Evolutionary conservation across 2,888 invertebrate species (phyloP).

Genomic region (Carabus problematicus): DNA sequence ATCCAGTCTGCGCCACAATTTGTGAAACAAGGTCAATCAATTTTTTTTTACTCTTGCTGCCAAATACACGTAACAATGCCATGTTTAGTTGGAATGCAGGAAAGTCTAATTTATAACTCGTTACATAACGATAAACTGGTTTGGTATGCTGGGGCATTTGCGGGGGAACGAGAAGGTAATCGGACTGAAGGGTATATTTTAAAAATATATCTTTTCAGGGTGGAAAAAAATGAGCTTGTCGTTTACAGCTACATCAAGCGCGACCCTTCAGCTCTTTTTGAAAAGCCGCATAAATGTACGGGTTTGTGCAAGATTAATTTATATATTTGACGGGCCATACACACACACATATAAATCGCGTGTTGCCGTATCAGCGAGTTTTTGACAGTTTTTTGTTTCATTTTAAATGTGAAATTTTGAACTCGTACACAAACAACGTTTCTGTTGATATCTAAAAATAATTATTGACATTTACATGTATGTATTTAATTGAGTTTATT

Average conservation of each 20-base stretch:
- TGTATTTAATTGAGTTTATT: too few species aligned
- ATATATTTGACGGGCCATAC: conserved; percentile 15
- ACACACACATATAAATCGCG: conserved; percentile 9
- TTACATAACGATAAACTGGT: conserved; percentile 5
- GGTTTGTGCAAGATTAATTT: conserved; percentile 12
- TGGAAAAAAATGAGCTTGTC: conserved; percentile 32
- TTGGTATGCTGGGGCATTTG: not conserved
- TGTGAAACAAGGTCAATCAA: too few species aligned
- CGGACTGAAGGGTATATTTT: conserved; percentile 23
- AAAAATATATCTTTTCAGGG: conserved; percentile 28
- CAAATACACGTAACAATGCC: too few species aligned
- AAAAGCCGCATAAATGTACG: not conserved
- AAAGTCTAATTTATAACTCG: conserved; percentile 34
- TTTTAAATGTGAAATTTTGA: not conserved
- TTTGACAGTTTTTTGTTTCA: not conserved
- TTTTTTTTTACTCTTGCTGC: too few species aligned
- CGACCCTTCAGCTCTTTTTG: conserved; percentile 4
- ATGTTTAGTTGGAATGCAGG: not conserved
- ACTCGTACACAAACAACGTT: too few species aligned
- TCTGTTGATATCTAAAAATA: too few species aligned
- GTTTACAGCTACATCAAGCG: conserved; percentile 25
- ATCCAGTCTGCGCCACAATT: too few species aligned
- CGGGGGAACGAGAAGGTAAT: not conserved
- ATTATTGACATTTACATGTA: too few species aligned
- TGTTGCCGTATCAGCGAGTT: conserved; percentile 7